Evolutionary conservation across 2,888 invertebrate genomes (phyloP).

Genomic region (Chrysolina haemoptera): DNA sequence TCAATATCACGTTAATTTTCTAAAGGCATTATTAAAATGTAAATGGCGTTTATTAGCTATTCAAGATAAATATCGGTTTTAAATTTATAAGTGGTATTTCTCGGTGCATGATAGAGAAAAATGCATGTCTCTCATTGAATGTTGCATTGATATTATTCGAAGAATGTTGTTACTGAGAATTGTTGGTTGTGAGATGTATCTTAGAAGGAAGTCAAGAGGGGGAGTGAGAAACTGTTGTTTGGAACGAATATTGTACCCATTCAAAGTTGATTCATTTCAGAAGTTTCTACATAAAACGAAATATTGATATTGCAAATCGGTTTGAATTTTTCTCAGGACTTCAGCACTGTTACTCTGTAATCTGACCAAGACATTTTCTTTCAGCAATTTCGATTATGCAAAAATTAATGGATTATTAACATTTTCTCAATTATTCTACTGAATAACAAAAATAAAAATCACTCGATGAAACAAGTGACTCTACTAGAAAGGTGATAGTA

Average conservation of each 20-base stretch:
- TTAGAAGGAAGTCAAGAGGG: constrained; percentile 24
- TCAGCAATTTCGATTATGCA: no score
- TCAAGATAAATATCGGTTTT: constrained; percentile 42
- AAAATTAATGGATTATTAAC: no score
- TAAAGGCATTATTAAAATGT: constrained; percentile 36
- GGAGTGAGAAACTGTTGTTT: constrained; percentile 7
- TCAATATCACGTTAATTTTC: constrained; percentile 18
- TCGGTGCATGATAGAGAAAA: constrained; percentile 39
- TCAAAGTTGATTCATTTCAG: not conserved
- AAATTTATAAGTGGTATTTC: constrained; percentile 40
- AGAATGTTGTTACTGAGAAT: constrained; percentile 25
- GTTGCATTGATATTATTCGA: constrained; percentile 31
- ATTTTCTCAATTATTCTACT: no score
- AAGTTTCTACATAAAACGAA: not conserved
- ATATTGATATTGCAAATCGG: not conserved
- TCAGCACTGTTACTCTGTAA: no score
- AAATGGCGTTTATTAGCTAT: constrained; percentile 42
- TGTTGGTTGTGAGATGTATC: constrained; percentile 23
- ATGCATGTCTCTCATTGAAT: constrained; percentile 30
- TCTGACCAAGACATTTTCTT: no score
- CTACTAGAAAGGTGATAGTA: no score
- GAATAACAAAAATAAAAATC: no score
- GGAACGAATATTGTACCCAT: no score
- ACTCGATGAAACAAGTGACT: no score
- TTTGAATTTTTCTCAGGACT: not conserved